Conservation (phyloP, 2,888 invertebrate species). For the Suillia variegata region DNA sequence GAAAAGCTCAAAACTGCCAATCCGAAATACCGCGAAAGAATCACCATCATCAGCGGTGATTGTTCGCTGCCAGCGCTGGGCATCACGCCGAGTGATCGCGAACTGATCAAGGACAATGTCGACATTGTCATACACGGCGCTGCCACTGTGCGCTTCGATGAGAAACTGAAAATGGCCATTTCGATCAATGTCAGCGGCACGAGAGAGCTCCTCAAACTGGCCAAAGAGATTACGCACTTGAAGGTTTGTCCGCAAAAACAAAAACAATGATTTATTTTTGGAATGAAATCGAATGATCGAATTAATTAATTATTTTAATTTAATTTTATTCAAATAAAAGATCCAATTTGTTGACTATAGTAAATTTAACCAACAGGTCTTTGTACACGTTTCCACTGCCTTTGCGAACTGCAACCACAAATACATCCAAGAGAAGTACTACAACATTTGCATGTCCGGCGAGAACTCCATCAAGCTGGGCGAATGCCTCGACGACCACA, state of each 20-base stretch:
- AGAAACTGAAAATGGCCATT: slow-evolving; percentile 72
- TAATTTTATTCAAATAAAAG: not conserved
- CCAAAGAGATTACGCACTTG: slow-evolving; percentile 68
- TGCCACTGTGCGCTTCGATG: slow-evolving; percentile 84
- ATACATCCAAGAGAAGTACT: slow-evolving; percentile 62
- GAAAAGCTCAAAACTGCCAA: slow-evolving; percentile 49
- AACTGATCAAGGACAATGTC: slow-evolving; percentile 55
- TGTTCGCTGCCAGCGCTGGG: slow-evolving; percentile 58
- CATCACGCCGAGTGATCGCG: slow-evolving; percentile 55
- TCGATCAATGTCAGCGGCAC: slow-evolving; percentile 76
- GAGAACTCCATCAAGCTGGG: slow-evolving; percentile 59
- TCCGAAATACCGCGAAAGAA: slow-evolving; percentile 57
- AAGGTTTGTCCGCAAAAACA: slow-evolving; percentile 63
- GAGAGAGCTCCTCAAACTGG: slow-evolving; percentile 69
- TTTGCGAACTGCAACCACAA: slow-evolving; percentile 69
- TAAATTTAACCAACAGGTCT: slow-evolving; percentile 55
- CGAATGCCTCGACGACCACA: slow-evolving; percentile 60
- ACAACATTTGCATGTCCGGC: slow-evolving; percentile 53
- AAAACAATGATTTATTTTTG: not conserved
- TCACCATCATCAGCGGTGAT: slow-evolving; percentile 61
- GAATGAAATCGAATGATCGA: not conserved
- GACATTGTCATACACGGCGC: slow-evolving; percentile 85
- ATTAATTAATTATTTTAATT: not conserved
- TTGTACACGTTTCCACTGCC: slow-evolving; percentile 73
- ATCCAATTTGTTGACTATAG: no score